Percentiles rank a stretch among this genome's conserved stretches.
These are phyloP conservation scores for Lethocerus indicus DNA, from an alignment of 1,140 invertebrate genomes.

Conservation along the genomic window DNA sequence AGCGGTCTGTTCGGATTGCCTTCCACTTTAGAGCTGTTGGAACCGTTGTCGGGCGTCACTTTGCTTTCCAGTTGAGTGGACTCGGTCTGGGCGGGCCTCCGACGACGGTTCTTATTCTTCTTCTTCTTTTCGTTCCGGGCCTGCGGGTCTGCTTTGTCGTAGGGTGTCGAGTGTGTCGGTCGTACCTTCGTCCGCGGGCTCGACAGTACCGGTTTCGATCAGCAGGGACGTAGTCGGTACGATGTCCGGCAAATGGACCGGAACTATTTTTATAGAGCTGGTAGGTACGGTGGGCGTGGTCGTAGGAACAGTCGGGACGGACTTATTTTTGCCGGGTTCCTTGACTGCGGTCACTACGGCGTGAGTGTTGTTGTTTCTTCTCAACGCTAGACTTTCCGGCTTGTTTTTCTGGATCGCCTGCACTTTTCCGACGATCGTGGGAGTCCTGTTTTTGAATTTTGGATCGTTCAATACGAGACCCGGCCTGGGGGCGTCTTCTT, in stretches of 20 bases:
- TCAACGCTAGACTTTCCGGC: too few species aligned
- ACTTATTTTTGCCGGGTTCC: conserved; percentile 14
- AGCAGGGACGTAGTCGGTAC: conserved; percentile 18
- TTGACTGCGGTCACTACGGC: conserved; percentile 10
- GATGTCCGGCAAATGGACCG: conserved; percentile 17
- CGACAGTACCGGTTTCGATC: conserved; percentile 13
- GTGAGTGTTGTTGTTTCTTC: too few species aligned
- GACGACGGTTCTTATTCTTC: conserved; percentile 39
- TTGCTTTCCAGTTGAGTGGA: conserved; percentile 25
- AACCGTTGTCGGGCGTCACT: conserved; percentile 27
- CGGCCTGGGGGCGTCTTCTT: conserved; percentile 6
- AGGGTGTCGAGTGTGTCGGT: conserved; percentile 12
- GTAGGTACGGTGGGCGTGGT: too few species aligned
- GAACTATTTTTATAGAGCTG: too few species aligned
- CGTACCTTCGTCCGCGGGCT: conserved; percentile 10
- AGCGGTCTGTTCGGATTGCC: conserved; percentile 29
- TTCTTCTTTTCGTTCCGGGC: conserved; percentile 23
- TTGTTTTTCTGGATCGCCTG: conserved; percentile 18
- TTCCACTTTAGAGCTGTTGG: conserved; percentile 28
- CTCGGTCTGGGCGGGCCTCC: conserved; percentile 25
- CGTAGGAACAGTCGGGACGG: too few species aligned
- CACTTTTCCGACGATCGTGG: conserved; percentile 20
- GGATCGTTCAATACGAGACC: conserved; percentile 18
- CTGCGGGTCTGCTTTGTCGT: conserved; percentile 16
- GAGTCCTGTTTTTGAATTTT: conserved; percentile 21